A percentile compares a stretch with the other conserved stretches of the same genome.
phyloP scores from a whole-genome alignment of 2,113 vertebrate genomes.

The Chionomys nivalis region DNA sequence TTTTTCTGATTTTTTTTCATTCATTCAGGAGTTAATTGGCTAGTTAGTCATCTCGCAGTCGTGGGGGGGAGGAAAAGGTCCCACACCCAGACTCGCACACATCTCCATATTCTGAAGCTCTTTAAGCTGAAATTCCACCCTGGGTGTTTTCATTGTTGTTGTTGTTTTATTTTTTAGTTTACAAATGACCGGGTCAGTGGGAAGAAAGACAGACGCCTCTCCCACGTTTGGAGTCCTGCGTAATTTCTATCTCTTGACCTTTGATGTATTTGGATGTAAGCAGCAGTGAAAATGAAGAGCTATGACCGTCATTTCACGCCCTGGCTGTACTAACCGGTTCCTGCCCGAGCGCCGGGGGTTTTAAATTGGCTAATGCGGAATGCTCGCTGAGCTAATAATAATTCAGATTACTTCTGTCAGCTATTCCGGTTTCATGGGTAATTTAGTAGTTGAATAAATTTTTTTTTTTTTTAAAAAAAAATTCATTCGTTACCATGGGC shows the following conservation, averaged over 20 bases:
- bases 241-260: constrained; percentile 93
- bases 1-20: neutral
- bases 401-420: constrained; percentile 99
- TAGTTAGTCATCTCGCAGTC: neutral
- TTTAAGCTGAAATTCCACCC: constrained; percentile 50
- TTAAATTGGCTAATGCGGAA: constrained; percentile 93
- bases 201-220: constrained; percentile 85
- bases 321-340: constrained; percentile 90
- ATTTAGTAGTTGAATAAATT: constrained; percentile 99
- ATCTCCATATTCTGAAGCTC: neutral
- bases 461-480: constrained; percentile 91
- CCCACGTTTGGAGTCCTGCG: constrained; percentile 88
- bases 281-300: constrained; percentile 91
- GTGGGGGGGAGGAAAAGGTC: neutral
- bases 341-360: constrained; percentile 90
- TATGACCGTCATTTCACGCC: constrained; percentile 90
- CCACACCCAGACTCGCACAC: neutral
- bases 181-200: constrained; percentile 81
- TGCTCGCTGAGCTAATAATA: constrained; percentile 95
- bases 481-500: constrained; percentile 97
- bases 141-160: constrained; percentile 56
- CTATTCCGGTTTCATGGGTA: constrained; percentile 99
- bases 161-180: constrained; percentile 80
- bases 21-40: neutral
- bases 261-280: constrained; percentile 91